Conservation (phyloP, 2,888 invertebrate genomes). For the Nebria brevicollis region DNA sequence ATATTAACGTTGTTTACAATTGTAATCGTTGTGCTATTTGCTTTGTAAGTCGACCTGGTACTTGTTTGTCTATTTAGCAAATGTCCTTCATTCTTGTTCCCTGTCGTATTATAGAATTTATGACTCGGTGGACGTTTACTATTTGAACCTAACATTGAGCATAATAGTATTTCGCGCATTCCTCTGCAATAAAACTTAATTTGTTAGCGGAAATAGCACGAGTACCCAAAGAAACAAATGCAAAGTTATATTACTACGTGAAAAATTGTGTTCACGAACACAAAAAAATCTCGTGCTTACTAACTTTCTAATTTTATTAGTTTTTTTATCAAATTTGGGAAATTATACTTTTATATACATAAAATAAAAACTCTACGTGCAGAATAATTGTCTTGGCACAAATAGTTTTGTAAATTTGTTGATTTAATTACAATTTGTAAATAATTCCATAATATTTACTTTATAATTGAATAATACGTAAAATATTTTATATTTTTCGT, state of each 20-base stretch:
- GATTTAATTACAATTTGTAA: too few species aligned
- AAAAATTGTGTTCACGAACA: too few species aligned
- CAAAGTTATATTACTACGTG: constrained; percentile 2
- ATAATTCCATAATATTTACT: too few species aligned
- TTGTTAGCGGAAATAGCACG: too few species aligned
- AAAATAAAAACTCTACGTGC: constrained; percentile 14
- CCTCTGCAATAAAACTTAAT: constrained; percentile 66
- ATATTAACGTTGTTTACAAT: constrained; percentile 55
- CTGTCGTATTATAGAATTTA: constrained; percentile 53
- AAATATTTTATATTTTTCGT: too few species aligned
- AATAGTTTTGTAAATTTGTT: too few species aligned
- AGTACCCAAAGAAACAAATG: constrained; percentile 58
- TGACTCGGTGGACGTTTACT: constrained; percentile 56
- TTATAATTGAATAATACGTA: too few species aligned
- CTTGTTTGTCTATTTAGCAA: constrained; percentile 55
- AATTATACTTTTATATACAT: too few species aligned
- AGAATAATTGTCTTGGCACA: too few species aligned
- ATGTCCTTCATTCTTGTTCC: constrained; percentile 51
- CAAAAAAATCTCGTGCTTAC: too few species aligned
- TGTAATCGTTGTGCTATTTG: constrained; percentile 58
- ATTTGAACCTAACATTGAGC: constrained; percentile 60
- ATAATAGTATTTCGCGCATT: constrained; percentile 82
- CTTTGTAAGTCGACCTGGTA: constrained; percentile 57
- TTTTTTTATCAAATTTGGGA: too few species aligned
- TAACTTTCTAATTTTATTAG: too few species aligned